Evolutionary conservation across 2,888 invertebrate genomes (phyloP).

Genomic region (Quadroppia sp.): DNA sequence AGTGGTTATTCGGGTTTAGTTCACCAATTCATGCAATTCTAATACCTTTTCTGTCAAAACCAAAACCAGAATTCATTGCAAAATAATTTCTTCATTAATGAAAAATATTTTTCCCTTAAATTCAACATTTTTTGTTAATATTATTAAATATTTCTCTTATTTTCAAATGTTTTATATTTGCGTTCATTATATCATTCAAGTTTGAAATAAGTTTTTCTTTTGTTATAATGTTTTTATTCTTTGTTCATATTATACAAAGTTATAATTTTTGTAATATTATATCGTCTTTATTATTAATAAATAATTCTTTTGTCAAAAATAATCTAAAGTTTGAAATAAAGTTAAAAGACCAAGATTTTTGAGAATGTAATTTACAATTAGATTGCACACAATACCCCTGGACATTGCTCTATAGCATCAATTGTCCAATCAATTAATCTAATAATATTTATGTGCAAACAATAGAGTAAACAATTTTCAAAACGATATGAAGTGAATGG

Average conservation of each 20-base stretch:
- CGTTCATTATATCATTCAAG: too few species aligned
- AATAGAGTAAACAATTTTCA: not conserved
- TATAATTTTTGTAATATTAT: not conserved
- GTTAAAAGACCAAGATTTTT: not conserved
- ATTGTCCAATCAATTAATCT: conserved; percentile 16
- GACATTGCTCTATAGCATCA: not conserved
- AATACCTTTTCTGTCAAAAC: not conserved
- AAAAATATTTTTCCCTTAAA: not conserved
- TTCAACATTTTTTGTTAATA: conserved; percentile 1
- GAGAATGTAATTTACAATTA: not conserved
- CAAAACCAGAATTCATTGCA: not conserved
- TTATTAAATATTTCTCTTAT: too few species aligned
- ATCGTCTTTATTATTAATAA: not conserved
- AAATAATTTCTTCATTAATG: conserved; percentile 6
- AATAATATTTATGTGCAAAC: conserved; percentile 19
- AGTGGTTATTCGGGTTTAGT: conserved; percentile 11
- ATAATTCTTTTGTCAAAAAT: not conserved
- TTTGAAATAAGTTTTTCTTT: too few species aligned
- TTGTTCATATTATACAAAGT: not conserved
- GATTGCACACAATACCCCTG: too few species aligned
- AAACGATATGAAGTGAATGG: not conserved
- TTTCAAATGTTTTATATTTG: too few species aligned
- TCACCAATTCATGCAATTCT: not conserved
- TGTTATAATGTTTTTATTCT: too few species aligned
- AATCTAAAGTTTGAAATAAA: too few species aligned